Base-by-base conservation (phyloP, 2,888 invertebrate genomes). In the Tolmerus cingulatus region DNA sequence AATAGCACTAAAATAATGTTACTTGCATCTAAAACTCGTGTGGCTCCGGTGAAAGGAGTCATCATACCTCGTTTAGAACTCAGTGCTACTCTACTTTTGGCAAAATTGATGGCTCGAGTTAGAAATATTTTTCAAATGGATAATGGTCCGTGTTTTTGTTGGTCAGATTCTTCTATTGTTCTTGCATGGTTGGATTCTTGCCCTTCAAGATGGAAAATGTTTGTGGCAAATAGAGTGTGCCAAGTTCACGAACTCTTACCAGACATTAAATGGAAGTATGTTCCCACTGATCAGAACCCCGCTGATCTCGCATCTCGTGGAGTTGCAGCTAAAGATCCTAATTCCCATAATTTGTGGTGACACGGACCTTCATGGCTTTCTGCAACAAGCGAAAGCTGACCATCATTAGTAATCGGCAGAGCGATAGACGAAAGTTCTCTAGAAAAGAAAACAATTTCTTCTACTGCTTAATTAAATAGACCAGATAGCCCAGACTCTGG, bases 251-350 rank as follows among this genome's bases (percentile, higher is more conserved):
- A 27, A n/a, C n/a, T n/a, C 9, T 27, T 34, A n/a, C 30, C 27
- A 27, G 34, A 12, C 1, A n/a, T n/a, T 77, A 12, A 8, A 27
- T 77, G 77, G 77, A 27, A 34, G 8, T 34, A 77, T 34, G 34
- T 77, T 1, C 37, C 77, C 30, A 30, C 77, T 77, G 34, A 77
- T 23, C 30, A 77, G 9, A 90, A 90, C 74, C 88, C 89, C 9
- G 89, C 89, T 0, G 89, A 89, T 77, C 55, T 86, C 9, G 87
- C 88, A 40, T 89, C 90, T 5, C 87, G 89, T 27, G 89, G 90
- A 16, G 57, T 86, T 0, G 16, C 66, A 66, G 89, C 88, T 8
- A 37, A 88, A 7, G 30, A 87, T 76, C 19, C 89, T 1, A 55
- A 87, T 5, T 66, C 46, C 5, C 51, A 74, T 46, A 8, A 51